Evolutionary conservation across 2,113 vertebrate species (phyloP).

Genomic region (Stomatorhinus ivindoensis): DNA sequence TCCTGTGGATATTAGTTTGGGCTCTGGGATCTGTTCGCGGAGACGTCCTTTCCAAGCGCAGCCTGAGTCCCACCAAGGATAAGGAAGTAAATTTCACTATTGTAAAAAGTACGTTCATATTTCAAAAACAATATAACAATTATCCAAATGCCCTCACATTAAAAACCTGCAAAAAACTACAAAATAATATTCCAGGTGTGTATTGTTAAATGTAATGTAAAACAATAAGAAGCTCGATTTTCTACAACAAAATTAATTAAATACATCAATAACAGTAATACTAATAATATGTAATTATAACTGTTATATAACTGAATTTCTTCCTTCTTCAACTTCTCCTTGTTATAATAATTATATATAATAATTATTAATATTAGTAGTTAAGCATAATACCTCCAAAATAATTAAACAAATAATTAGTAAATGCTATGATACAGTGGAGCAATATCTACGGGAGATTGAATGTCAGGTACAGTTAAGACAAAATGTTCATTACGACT

Average conservation of each 20-base stretch:
- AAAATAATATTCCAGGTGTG: background rate
- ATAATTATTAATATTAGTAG: background rate
- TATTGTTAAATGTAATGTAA: background rate
- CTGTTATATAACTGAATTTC: background rate
- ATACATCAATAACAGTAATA: background rate
- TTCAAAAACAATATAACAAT: background rate
- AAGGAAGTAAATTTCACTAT: background rate
- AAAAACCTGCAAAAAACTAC: background rate
- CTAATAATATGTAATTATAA: background rate
- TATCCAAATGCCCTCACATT: background rate
- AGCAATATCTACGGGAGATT: too few species aligned
- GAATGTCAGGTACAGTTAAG: background rate
- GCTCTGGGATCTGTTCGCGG: background rate
- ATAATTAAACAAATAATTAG: background rate
- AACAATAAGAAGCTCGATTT: background rate
- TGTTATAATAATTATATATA: background rate
- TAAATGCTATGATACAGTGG: background rate
- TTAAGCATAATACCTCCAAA: background rate
- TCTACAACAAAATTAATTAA: background rate
- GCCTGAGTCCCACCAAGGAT: background rate
- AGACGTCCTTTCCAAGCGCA: background rate
- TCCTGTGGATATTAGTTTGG: background rate
- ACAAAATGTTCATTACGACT: background rate
- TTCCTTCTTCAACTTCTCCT: background rate
- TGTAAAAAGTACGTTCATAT: background rate